Evolutionary conservation across 1,140 invertebrate species (phyloP).

Genomic region (Polypedilum vanderplanki): DNA sequence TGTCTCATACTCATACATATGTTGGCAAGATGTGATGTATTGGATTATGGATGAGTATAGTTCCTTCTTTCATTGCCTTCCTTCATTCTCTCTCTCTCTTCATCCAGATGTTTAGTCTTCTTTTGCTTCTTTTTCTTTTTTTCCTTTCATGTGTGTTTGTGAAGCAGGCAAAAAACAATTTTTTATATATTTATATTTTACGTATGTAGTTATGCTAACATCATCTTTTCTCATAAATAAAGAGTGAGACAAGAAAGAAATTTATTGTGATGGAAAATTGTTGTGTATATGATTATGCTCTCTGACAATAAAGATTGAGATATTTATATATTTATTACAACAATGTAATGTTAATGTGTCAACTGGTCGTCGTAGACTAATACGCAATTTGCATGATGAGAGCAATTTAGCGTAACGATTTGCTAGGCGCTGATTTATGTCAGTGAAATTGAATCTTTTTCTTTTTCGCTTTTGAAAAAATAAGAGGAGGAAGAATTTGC

Average conservation of each 20-base stretch:
- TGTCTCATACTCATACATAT: neutral
- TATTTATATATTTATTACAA: slow-evolving; percentile 15
- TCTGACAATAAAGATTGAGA: slow-evolving; percentile 3
- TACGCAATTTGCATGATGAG: slow-evolving; percentile 17
- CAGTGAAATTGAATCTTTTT: neutral
- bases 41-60: slow-evolving; percentile 12
- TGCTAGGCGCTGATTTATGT: slow-evolving; percentile 4
- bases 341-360: slow-evolving; percentile 7
- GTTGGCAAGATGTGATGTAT: slow-evolving; percentile 5
- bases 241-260: neutral
- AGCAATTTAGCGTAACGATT: slow-evolving; percentile 12
- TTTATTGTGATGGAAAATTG: slow-evolving; percentile 13
- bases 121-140: neutral
- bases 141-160: neutral
- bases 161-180: neutral
- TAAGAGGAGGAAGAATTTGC: neutral
- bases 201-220: neutral
- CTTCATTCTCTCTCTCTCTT: no score
- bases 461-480: neutral
- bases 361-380: slow-evolving; percentile 1
- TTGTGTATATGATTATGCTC: neutral
- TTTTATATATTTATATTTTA: neutral
- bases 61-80: neutral
- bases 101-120: neutral
- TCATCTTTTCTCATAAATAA: neutral